Percentiles rank a stretch among this genome's conserved stretches.
These are phyloP conservation scores for Catharus bicknelli DNA, from an alignment of 2,113 vertebrate genomes.

Conservation along the genomic window DNA sequence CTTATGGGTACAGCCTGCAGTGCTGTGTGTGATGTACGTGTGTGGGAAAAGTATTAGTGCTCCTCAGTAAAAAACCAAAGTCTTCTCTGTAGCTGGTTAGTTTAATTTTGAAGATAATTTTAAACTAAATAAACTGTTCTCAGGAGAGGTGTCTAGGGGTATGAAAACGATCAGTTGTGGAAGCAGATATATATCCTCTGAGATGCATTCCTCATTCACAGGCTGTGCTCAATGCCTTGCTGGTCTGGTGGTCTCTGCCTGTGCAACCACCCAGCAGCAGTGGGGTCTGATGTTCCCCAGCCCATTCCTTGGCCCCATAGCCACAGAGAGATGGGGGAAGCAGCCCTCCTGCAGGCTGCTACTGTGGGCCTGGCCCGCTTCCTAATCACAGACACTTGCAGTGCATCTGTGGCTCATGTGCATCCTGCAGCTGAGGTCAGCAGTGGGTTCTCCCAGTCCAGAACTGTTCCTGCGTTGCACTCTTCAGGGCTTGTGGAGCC, in stretches of 20 bases:
- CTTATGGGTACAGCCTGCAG: not conserved
- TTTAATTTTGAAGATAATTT: not conserved
- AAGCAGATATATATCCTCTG: not conserved
- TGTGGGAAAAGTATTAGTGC: not conserved
- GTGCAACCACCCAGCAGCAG: not conserved
- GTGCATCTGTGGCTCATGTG: fast-evolving
- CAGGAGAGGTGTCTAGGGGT: not conserved
- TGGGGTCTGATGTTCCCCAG: not conserved
- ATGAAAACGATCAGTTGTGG: not conserved
- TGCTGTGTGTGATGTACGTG: fast-evolving
- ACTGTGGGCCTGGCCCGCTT: not conserved
- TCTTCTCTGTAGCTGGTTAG: not conserved
- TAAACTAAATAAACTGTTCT: not conserved
- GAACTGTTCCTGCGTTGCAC: not conserved
- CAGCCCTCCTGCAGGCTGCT: not conserved
- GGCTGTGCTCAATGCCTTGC: not conserved
- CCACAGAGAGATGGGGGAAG: not conserved
- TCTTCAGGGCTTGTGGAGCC: not conserved
- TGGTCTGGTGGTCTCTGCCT: not conserved
- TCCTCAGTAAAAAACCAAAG: not conserved
- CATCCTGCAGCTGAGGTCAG: not conserved
- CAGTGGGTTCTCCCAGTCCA: not conserved
- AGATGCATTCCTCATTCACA: not conserved
- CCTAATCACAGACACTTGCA: fast-evolving
- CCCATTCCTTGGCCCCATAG: fast-evolving